These are phyloP conservation scores for Columba guinea DNA, from an alignment of 2,797 vertebrate genomes.

Conservation along the genomic window DNA sequence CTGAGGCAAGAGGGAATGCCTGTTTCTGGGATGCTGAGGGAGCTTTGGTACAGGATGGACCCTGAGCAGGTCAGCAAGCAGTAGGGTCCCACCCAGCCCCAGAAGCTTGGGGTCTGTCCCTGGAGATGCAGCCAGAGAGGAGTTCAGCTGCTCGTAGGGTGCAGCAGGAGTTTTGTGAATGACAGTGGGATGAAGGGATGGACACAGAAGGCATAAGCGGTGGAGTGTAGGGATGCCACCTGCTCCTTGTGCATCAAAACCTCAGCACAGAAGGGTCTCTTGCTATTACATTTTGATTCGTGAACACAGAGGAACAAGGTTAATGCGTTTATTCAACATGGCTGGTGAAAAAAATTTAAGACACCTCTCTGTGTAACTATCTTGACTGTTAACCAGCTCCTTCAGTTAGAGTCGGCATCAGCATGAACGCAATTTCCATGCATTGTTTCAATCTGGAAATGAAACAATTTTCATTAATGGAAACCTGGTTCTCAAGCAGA, in stretches of 20 bases:
- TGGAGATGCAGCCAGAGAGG: background rate
- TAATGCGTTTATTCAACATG: background rate
- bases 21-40: background rate
- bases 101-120: background rate
- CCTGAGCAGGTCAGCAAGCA: background rate
- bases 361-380: conserved; percentile 19
- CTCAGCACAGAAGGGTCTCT: background rate
- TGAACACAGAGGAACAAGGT: background rate
- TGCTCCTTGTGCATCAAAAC: background rate
- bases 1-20: background rate
- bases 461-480: conserved; percentile 84
- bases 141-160: background rate
- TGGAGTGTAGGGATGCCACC: background rate
- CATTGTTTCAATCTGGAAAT: conserved; percentile 76
- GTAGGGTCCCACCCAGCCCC: background rate
- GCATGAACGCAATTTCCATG: conserved; percentile 73
- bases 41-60: background rate
- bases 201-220: fast-evolving
- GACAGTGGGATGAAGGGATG: background rate
- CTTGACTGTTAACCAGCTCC: conserved; percentile 51
- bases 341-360: conserved; percentile 30
- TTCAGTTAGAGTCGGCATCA: conserved; percentile 55
- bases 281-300: background rate
- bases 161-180: background rate
- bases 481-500: conserved; percentile 80